Evolutionary conservation across 1,140 invertebrate genomes (phyloP).

Genomic region (Phthorimaea operculella): DNA sequence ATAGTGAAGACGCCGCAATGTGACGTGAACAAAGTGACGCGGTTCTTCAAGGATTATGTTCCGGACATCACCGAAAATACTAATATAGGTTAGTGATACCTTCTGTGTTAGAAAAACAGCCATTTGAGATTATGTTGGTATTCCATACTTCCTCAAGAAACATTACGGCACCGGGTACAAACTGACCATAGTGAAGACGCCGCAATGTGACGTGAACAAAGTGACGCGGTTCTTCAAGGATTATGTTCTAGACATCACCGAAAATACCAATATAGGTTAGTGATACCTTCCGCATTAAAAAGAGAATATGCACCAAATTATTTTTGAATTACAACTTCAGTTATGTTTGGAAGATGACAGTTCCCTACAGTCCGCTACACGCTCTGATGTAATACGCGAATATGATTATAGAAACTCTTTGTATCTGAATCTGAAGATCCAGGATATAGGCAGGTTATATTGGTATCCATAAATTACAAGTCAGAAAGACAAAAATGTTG

Average conservation of each 20-base stretch:
- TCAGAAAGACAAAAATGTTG: too few relatives aligned
- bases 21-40: constrained; percentile 66
- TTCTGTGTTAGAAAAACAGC: too few relatives aligned
- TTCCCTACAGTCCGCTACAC: too few relatives aligned
- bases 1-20: constrained; percentile 61
- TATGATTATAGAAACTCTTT: too few relatives aligned
- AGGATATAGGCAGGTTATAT: too few relatives aligned
- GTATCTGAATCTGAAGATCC: too few relatives aligned
- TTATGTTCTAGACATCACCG: constrained; percentile 68
- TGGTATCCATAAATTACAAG: too few relatives aligned
- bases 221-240: constrained; percentile 69
- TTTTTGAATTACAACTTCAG: too few relatives aligned
- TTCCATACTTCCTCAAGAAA: constrained; percentile 68
- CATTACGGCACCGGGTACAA: constrained; percentile 63
- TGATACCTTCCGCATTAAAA: too few relatives aligned
- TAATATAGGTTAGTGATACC: constrained; percentile 42
- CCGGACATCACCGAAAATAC: constrained; percentile 64
- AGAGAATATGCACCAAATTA: too few relatives aligned
- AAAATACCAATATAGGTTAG: constrained; percentile 56
- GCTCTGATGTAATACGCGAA: too few relatives aligned
- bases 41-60: constrained; percentile 69
- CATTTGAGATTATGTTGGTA: constrained; percentile 75
- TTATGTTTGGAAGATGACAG: too few relatives aligned
- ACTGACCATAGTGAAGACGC: constrained; percentile 49
- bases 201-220: constrained; percentile 65